Percentiles rank a stretch among this genome's conserved stretches.
These are phyloP conservation scores for Nephrocerus scutellatus DNA, from an alignment of 2,888 invertebrate genomes.

Conservation along the genomic window DNA sequence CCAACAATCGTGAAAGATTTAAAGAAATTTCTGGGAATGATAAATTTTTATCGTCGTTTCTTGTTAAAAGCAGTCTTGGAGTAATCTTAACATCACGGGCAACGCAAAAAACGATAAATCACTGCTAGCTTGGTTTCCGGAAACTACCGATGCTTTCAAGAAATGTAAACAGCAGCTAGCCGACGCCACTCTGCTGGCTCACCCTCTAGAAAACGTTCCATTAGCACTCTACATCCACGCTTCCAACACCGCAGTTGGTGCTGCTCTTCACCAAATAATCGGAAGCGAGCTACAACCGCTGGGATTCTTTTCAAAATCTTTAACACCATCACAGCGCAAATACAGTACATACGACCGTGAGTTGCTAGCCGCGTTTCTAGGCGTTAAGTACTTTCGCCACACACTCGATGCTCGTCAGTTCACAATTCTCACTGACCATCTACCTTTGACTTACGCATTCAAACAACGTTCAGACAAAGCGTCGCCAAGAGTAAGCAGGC, in stretches of 20 bases:
- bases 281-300: too few species aligned
- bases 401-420: constrained; percentile 7
- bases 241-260: too few species aligned
- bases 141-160: too few species aligned
- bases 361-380: constrained; percentile 1
- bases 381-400: constrained; percentile 6
- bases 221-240: too few species aligned
- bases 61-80: not conserved
- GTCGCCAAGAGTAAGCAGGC: constrained; percentile 3
- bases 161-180: too few species aligned
- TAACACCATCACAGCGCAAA: not conserved
- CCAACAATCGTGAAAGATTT: not conserved
- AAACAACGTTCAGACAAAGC: constrained; percentile 2
- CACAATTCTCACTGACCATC: constrained; percentile 6
- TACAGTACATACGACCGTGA: constrained; percentile 12
- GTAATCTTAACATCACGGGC: not conserved
- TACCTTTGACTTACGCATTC: constrained; percentile 4
- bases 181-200: too few species aligned
- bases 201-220: too few species aligned
- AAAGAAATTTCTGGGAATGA: constrained; percentile 1
- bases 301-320: constrained; percentile 2
- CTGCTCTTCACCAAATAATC: too few species aligned
- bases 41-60: constrained; percentile 12
- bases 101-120: too few species aligned
- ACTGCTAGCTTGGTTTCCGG: too few species aligned